Evolutionary conservation across 2,113 vertebrate genomes (phyloP).

Genomic region (Jacana jacana): DNA sequence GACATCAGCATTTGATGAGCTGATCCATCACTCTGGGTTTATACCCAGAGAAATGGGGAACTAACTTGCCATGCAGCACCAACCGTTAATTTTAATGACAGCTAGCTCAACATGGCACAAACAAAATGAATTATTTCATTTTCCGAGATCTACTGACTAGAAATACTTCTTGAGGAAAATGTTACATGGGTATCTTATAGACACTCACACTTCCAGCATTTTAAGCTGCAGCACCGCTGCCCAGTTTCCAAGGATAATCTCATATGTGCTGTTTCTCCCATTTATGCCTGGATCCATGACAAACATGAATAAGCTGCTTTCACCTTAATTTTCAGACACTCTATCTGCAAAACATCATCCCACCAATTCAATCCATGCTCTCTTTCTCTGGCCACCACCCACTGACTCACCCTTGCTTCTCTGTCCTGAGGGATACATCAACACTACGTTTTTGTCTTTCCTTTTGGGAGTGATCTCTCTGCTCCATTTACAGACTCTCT

Average conservation of each 20-base stretch:
- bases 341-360: not conserved
- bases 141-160: not conserved
- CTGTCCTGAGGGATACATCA: not conserved
- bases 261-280: not conserved
- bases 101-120: not conserved
- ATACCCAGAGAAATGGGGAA: not conserved
- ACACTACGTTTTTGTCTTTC: not conserved
- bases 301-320: not conserved
- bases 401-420: not conserved
- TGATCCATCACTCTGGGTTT: not conserved
- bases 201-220: not conserved
- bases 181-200: not conserved
- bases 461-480: not conserved
- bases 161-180: not conserved
- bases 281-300: not conserved
- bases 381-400: not conserved
- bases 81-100: not conserved
- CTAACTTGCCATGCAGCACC: not conserved
- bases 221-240: not conserved
- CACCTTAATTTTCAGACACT: not conserved
- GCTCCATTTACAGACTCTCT: not conserved
- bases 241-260: not conserved
- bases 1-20: not conserved
- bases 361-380: rapidly evolving
- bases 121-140: not conserved